Percentiles rank a stretch among this genome's conserved stretches.
Conservation (phyloP, 1,140 invertebrate genomes). For the Calliphora vicina region DNA sequence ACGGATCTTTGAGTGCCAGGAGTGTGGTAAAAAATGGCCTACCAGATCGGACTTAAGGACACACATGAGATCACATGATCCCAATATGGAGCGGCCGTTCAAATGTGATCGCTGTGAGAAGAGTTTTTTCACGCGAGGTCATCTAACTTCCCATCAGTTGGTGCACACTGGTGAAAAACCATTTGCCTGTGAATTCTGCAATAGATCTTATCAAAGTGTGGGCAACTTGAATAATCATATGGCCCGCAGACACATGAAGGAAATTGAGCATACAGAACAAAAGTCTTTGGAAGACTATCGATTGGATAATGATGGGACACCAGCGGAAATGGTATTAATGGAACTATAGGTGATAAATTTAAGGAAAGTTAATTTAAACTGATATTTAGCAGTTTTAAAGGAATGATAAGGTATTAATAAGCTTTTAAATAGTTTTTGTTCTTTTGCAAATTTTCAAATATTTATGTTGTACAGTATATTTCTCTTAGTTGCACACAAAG, state of each 20-base stretch:
- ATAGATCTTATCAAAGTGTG: slow-evolving; percentile 54
- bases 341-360: neutral
- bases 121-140: slow-evolving; percentile 56
- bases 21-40: slow-evolving; percentile 53
- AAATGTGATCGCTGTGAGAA: slow-evolving; percentile 54
- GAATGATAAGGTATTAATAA: too few species aligned
- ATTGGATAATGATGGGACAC: neutral
- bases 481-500: too few species aligned
- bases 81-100: slow-evolving; percentile 54
- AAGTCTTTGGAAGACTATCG: neutral
- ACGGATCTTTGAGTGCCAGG: slow-evolving; percentile 47
- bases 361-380: too few species aligned
- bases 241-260: slow-evolving; percentile 44
- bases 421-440: too few species aligned
- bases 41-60: slow-evolving; percentile 56
- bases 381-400: too few species aligned
- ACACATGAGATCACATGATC: slow-evolving; percentile 56
- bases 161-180: slow-evolving; percentile 59
- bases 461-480: too few species aligned
- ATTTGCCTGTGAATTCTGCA: slow-evolving; percentile 49
- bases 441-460: too few species aligned
- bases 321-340: neutral
- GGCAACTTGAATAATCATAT: slow-evolving; percentile 59
- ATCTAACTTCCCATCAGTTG: slow-evolving; percentile 51
- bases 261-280: neutral